These are phyloP conservation scores for Catostylus mosaicus DNA, from an alignment of 30 jellyfish, hydroid and myxozoan genomes.

Conservation along the genomic window DNA sequence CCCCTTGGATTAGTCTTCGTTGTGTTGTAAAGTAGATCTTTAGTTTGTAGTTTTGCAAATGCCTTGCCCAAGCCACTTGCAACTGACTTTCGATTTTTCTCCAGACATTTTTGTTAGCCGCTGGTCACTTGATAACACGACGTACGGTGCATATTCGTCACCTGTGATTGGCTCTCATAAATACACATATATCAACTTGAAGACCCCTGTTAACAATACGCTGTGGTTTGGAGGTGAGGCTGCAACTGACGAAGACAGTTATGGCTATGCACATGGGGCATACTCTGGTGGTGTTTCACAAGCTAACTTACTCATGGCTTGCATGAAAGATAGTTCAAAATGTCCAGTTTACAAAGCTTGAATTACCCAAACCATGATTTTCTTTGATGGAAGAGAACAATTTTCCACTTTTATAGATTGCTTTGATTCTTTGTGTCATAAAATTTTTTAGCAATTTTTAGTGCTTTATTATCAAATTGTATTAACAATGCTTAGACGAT, in stretches of 20 bases:
- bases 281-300: neutral
- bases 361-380: neutral
- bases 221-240: slow-evolving; percentile 78
- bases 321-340: slow-evolving; percentile 30
- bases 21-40: no score
- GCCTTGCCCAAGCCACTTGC: no score
- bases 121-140: slow-evolving; percentile 61
- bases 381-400: neutral
- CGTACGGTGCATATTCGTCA: no score
- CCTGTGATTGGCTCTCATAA: slow-evolving; percentile 61
- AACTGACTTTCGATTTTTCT: no score
- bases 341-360: slow-evolving; percentile 48
- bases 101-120: slow-evolving; percentile 57
- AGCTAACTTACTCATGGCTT: slow-evolving; percentile 17
- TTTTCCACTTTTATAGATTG: neutral
- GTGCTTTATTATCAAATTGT: no score
- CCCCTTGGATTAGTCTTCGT: no score
- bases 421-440: neutral
- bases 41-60: no score
- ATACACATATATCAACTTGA: slow-evolving; percentile 19
- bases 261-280: slow-evolving; percentile 67
- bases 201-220: slow-evolving; percentile 42
- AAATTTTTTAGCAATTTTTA: no score
- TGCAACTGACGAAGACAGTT: slow-evolving; percentile 38
- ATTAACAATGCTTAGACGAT: no score